A percentile compares a stretch with the other conserved stretches of the same genome.
Conservation (phyloP, 2,797 vertebrate species). For the Anableps anableps region DNA sequence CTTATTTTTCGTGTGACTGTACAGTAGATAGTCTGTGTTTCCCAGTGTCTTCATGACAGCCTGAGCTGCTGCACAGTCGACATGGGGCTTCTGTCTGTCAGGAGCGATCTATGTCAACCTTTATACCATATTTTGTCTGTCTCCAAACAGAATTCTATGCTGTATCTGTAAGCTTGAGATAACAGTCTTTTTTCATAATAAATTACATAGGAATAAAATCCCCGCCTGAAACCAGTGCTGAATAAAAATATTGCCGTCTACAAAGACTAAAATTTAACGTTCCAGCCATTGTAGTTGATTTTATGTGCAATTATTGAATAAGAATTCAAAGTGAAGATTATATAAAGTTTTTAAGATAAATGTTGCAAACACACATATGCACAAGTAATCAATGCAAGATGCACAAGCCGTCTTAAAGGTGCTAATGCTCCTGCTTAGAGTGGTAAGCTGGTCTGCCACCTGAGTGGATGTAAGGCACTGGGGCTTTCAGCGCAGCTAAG, state of each 20-base stretch:
- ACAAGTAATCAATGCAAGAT: constrained; percentile 54
- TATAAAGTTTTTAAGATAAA: neutral
- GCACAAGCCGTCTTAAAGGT: constrained; percentile 44
- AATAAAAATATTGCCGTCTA: too few species aligned
- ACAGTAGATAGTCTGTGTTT: neutral
- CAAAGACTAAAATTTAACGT: neutral
- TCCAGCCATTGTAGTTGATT: neutral
- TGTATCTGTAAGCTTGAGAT: neutral
- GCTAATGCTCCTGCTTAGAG: constrained; percentile 50
- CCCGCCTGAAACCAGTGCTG: neutral
- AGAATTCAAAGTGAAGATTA: neutral
- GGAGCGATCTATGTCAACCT: neutral
- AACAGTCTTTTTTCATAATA: neutral
- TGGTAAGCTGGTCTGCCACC: constrained; percentile 46
- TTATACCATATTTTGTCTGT: neutral
- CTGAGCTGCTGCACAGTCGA: neutral
- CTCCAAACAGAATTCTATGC: neutral
- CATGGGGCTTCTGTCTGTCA: constrained; percentile 3
- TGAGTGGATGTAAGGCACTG: constrained; percentile 50
- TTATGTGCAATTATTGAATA: neutral
- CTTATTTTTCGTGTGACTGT: neutral
- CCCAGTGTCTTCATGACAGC: neutral
- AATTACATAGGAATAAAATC: neutral
- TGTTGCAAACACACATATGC: constrained; percentile 10
- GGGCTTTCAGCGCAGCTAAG: constrained; percentile 44